These are phyloP conservation scores for Resseliella maxima DNA, from an alignment of 2,888 invertebrate species.

Conservation along the genomic window DNA sequence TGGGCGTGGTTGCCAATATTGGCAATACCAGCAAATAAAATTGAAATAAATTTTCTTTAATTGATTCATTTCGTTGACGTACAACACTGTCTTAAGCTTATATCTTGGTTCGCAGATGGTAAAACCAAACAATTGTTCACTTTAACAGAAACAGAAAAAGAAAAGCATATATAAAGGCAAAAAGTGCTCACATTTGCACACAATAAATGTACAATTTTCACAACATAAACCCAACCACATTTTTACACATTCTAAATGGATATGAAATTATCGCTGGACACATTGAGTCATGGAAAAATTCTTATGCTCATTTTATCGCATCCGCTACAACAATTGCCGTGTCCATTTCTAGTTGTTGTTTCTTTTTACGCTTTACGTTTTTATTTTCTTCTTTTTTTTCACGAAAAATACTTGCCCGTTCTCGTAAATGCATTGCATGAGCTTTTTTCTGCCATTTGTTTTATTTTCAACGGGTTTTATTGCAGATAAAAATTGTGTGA, in stretches of 20 bases:
- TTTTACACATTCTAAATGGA: constrained; percentile 19
- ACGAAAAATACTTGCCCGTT: background rate
- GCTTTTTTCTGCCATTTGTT: background rate
- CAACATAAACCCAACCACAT: constrained; percentile 23
- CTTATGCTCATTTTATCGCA: constrained; percentile 18
- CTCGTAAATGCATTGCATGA: constrained; percentile 4
- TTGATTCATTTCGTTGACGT: too few relatives aligned
- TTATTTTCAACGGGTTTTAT: constrained; percentile 46
- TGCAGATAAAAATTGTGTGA: constrained; percentile 44
- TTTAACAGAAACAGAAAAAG: too few relatives aligned
- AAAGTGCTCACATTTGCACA: background rate
- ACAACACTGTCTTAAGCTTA: too few relatives aligned
- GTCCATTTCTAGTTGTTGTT: constrained; percentile 6
- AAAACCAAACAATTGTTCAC: too few relatives aligned
- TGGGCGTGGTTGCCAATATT: too few relatives aligned
- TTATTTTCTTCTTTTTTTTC: background rate
- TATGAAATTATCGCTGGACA: constrained; percentile 14
- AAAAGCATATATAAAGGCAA: background rate
- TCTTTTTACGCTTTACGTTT: background rate
- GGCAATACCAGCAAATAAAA: too few relatives aligned
- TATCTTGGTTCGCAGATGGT: too few relatives aligned
- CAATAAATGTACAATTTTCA: constrained; percentile 38
- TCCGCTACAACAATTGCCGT: constrained; percentile 48
- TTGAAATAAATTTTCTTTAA: too few relatives aligned
- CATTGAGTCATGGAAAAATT: background rate